These are phyloP conservation scores for Paradoxurus hermaphroditus DNA, from an alignment of 2,113 vertebrate species.

Conservation along the genomic window DNA sequence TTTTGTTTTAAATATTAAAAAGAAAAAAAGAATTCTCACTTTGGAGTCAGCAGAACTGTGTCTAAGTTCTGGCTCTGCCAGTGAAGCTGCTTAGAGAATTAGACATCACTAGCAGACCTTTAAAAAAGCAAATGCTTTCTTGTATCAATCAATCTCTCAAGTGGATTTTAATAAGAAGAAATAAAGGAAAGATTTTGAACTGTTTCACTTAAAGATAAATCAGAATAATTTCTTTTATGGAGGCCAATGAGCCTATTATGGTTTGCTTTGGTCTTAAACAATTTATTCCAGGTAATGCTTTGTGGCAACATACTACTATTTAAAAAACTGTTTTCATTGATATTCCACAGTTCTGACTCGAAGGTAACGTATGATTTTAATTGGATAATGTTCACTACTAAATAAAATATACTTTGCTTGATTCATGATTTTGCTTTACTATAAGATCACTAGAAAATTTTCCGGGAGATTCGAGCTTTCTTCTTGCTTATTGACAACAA, in stretches of 20 bases:
- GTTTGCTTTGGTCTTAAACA: neutral
- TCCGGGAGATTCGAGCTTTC: neutral
- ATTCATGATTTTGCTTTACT: neutral
- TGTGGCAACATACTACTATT: neutral
- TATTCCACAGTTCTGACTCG: neutral
- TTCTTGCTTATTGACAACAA: neutral
- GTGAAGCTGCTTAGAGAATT: neutral
- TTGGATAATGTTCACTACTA: neutral
- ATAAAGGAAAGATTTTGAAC: neutral
- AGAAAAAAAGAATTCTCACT: neutral
- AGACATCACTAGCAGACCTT: neutral
- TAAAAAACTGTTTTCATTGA: neutral
- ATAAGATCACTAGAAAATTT: neutral
- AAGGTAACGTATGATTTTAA: neutral
- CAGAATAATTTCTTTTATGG: neutral
- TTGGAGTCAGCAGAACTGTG: neutral
- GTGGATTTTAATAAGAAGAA: neutral
- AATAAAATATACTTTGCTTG: neutral
- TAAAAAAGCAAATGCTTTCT: neutral
- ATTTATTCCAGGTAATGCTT: neutral
- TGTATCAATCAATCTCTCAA: neutral
- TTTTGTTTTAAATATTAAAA: too few species aligned
- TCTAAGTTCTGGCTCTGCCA: neutral
- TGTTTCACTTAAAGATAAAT: slow-evolving; percentile 22
- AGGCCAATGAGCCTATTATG: neutral